These are phyloP conservation scores for Diuraphis noxia DNA, from an alignment of 1,140 invertebrate species.

Conservation along the genomic window DNA sequence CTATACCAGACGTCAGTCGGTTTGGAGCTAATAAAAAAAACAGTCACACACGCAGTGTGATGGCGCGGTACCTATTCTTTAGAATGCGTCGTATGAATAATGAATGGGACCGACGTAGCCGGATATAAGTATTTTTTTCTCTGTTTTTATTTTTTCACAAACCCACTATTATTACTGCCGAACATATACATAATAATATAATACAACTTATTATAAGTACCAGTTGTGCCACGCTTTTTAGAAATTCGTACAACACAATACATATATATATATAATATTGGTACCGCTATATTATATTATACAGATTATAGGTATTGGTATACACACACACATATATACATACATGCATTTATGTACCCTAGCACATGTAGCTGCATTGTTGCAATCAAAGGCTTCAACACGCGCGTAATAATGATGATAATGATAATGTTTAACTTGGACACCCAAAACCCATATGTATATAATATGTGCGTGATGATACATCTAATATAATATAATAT, in stretches of 20 bases:
- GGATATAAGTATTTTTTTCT: slow-evolving; percentile 13
- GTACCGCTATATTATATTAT: not conserved
- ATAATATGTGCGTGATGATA: not conserved
- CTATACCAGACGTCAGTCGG: not conserved
- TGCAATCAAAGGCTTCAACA: not conserved
- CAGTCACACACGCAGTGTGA: not conserved
- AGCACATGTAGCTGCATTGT: not conserved
- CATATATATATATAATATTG: not conserved
- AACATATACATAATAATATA: not conserved
- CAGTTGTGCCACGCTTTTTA: not conserved
- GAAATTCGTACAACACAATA: not conserved
- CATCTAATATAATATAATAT: not conserved
- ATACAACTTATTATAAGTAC: too few species aligned
- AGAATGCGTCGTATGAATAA: not conserved
- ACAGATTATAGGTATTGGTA: not conserved
- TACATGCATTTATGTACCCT: not conserved
- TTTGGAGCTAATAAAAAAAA: not conserved
- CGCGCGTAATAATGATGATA: not conserved
- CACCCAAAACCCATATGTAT: not conserved
- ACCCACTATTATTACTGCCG: not conserved
- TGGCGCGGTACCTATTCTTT: not conserved
- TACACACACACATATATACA: too few species aligned
- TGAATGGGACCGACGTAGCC: slow-evolving; percentile 2
- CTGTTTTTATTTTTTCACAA: not conserved
- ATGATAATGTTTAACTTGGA: not conserved